A percentile compares a stretch with the other conserved stretches of the same genome.
Conservation (phyloP, 1,140 invertebrate species). For the Zaprionus kolodkinae region DNA sequence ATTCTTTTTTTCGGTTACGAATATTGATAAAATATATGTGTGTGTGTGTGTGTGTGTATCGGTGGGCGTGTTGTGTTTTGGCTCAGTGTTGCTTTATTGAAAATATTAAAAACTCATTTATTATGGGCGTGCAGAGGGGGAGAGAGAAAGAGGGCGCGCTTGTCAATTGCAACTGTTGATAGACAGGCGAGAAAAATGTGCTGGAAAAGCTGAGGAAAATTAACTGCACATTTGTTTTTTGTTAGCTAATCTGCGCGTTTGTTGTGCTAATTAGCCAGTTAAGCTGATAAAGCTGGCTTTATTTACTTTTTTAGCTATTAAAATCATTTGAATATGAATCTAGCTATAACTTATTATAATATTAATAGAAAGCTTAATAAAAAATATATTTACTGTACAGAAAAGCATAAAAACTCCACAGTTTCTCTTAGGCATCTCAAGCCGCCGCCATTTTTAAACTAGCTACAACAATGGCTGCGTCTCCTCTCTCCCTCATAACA, state of each 20-base stretch:
- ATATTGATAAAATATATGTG: constrained; percentile 48
- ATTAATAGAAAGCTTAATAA: too few relatives aligned
- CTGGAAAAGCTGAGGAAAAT: constrained; percentile 5
- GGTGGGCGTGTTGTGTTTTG: constrained; percentile 72
- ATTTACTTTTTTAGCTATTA: background rate
- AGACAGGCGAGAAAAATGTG: constrained; percentile 14
- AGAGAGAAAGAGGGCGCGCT: background rate
- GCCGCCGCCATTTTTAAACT: constrained; percentile 17
- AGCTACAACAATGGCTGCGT: constrained; percentile 5
- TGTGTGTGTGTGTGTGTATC: constrained; percentile 22
- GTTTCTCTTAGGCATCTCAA: background rate
- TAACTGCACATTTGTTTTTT: background rate
- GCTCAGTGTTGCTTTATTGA: constrained; percentile 67
- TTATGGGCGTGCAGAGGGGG: constrained; percentile 37
- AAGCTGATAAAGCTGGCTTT: constrained; percentile 1
- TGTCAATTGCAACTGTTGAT: constrained; percentile 58
- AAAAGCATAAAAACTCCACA: too few relatives aligned
- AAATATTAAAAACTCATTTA: constrained; percentile 82
- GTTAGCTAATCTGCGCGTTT: constrained; percentile 13
- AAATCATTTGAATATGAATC: background rate
- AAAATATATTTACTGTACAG: too few relatives aligned
- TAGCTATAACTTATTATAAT: too few relatives aligned
- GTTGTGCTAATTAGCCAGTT: constrained; percentile 15
- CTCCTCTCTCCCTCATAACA: background rate
- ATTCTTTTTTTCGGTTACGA: constrained; percentile 30